These are phyloP conservation scores for Dichetophora obliterata DNA, from an alignment of 2,888 invertebrate genomes.

Conservation along the genomic window DNA sequence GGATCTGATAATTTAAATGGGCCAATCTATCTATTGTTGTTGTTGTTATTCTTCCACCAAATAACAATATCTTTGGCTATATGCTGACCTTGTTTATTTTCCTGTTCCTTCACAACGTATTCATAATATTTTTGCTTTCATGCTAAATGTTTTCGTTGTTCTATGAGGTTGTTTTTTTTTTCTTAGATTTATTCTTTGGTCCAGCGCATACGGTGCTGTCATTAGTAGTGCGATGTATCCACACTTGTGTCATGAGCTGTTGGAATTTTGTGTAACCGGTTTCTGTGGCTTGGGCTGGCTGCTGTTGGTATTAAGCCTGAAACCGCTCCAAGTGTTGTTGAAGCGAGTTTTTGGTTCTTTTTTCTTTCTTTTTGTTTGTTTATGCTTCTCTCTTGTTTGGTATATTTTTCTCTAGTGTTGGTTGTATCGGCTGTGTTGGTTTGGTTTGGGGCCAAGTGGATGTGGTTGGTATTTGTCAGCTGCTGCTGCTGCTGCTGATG, in stretches of 20 bases:
- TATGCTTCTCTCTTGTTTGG: not conserved
- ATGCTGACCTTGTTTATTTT: too few species aligned
- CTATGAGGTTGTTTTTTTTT: not conserved
- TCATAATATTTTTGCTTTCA: not conserved
- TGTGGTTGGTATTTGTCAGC: constrained; percentile 30
- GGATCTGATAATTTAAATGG: too few species aligned
- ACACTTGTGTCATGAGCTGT: constrained; percentile 7
- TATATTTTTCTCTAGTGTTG: not conserved
- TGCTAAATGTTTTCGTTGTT: not conserved
- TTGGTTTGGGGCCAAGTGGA: constrained; percentile 11
- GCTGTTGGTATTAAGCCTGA: constrained; percentile 4
- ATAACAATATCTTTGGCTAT: too few species aligned
- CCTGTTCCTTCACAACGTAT: not conserved
- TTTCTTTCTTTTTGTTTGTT: not conserved
- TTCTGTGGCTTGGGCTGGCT: not conserved
- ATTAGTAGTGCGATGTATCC: not conserved
- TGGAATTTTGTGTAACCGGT: constrained; percentile 36
- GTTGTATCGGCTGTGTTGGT: not conserved
- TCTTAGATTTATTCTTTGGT: not conserved
- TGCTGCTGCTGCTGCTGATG: constrained; percentile 21
- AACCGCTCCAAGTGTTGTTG: constrained; percentile 8
- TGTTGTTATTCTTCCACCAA: too few species aligned
- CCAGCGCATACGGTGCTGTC: not conserved
- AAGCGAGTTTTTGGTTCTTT: not conserved
- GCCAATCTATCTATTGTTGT: too few species aligned